Evolutionary conservation across 2,888 invertebrate genomes (phyloP), one percentile per base, ranked within the genome.

Genomic region (Cantharis lateralis): DNA sequence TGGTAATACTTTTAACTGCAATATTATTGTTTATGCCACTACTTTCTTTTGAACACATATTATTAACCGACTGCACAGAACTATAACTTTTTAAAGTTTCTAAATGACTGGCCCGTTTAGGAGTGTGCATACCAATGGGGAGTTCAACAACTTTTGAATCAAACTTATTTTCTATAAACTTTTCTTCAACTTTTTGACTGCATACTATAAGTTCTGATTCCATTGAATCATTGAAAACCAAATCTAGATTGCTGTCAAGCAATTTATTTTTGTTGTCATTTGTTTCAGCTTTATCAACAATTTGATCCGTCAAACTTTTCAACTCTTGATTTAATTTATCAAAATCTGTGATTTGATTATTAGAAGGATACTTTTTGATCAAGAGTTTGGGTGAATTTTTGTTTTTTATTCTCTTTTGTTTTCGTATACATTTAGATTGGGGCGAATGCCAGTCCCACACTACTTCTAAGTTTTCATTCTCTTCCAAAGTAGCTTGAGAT

Each of bases 361-460:
- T 82, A 10, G 85, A 85, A 4, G 83, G 81, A 72, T 84, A 81
- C 68, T 83, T 81, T 78, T 85, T 86, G n/a, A 85, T 71, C 1
- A 85, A 81, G 9, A 84, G 75, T 80, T 86, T 86, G n/a, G 87
- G 86, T 3, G 86, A 84, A 13, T 84, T 80, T 62, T 78, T 26
- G 5, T 79, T 18, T 5, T 72, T 68, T 76, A 71, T 77, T 10
- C 79, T 80, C 72, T 83, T 84, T 11, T 81, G 83, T 66, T 82
- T 82, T 4, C 61, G 70, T n/a, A 20, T 64, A 26, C 82, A 81
- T 79, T 83, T 85, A 3, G 84, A 81, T 77, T 84, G 81, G 1
- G 89, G 86, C 15, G 87, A 88, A 79, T 89, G 88, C 89, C 90
- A 90, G 79, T 90, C 89, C 90, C 90, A 90, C 5, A 88, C 84